Evolutionary conservation across 2,888 invertebrate species (phyloP), one percentile per base, ranked within the genome.

Genomic region (Helleia helle): DNA sequence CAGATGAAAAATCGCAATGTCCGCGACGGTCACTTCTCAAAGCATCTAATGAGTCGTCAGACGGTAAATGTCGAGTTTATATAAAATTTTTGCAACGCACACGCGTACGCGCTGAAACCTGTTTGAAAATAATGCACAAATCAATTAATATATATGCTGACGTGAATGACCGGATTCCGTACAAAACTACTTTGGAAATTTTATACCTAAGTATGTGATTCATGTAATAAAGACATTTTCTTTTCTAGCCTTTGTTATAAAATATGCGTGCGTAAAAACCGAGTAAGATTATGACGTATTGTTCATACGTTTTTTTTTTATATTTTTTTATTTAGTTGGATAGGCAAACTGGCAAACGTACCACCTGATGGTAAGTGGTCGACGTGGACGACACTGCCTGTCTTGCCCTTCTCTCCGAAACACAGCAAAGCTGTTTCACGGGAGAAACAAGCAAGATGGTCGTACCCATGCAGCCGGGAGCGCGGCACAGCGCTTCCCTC

Each of bases 21-120:
- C 49, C 46, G 52, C 52, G 46, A 43, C 47, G 51, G 48, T 43
- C 52, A 52, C 45, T 45, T 38, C 48, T 41, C 44, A 47, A 44
- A 44, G 46, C 43, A 45, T 52, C 49, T 54, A 60, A 56, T 60
- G 57, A 52, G 18, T 34, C 22, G 34, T 11, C 34, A 18, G 9
- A 8, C 18, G 34, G 22, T 22, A n/a, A 18, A n/a, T 34, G 34
- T 12, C 11, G 34, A 34, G 8, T 34, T 34, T 34, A 34, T 34
- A 34, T 34, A 34, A 34, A 12, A 12, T 34, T 34, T 44, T 44
- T 41, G 44, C 44, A 44, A 45, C 45, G 15, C 45, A 45, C 42
- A 40, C 42, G 29, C 17, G 18, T 29, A 30, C 30, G n/a, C 24
- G 7, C 24, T 24, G 25, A 27, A 42, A 50, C 46, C 43, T 14